phyloP scores from a whole-genome alignment of 2,797 vertebrate genomes.

The Epinephelus awoara region DNA sequence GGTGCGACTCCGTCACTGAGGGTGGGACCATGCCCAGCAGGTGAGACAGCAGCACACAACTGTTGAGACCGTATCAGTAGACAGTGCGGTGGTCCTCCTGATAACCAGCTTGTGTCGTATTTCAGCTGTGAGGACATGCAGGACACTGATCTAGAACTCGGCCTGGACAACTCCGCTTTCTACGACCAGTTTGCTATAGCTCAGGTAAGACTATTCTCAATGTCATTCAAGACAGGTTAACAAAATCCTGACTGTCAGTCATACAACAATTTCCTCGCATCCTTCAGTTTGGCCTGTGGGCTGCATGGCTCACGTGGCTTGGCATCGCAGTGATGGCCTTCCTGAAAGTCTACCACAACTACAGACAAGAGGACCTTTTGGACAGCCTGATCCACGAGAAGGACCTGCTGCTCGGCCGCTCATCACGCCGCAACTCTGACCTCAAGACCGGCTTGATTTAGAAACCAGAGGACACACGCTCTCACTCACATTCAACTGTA shows the following conservation, averaged over 20 bases:
- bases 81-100: not conserved
- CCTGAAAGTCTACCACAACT: constrained; percentile 96
- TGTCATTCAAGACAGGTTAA: not conserved
- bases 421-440: constrained; percentile 85
- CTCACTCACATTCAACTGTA: constrained; percentile 31
- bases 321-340: constrained; percentile 94
- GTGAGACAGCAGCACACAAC: constrained; percentile 74
- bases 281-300: constrained; percentile 95
- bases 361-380: constrained; percentile 95
- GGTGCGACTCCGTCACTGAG: constrained; percentile 96
- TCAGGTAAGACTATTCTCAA: constrained; percentile 86
- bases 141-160: constrained; percentile 92
- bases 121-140: constrained; percentile 95
- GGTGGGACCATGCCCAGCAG: constrained; percentile 92
- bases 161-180: constrained; percentile 94
- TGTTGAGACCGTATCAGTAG: not conserved
- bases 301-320: constrained; percentile 97
- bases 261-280: not conserved
- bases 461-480: constrained; percentile 53
- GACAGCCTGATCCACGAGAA: constrained; percentile 97
- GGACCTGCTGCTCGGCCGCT: constrained; percentile 92
- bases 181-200: constrained; percentile 97
- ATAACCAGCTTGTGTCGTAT: constrained; percentile 27
- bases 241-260: not conserved
- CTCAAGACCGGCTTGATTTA: constrained; percentile 94